Conservation (phyloP, 2,888 invertebrate genomes). For the Nephrotoma flavescens region DNA sequence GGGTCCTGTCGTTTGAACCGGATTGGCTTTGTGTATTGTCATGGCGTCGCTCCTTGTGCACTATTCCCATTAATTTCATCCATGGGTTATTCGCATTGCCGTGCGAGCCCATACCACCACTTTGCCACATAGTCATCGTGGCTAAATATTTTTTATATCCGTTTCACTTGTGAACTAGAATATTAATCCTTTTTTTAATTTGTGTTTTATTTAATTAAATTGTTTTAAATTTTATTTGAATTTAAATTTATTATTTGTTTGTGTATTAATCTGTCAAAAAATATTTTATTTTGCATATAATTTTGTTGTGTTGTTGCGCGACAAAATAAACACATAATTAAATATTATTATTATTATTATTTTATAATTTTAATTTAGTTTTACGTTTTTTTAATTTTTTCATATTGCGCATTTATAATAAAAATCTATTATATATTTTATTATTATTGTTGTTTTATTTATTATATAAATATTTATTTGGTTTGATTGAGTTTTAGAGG, state of each 20-base stretch:
- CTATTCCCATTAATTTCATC: conserved; percentile 71
- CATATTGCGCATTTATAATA: neutral
- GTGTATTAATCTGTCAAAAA: neutral
- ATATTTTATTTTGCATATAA: neutral
- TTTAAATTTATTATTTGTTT: neutral
- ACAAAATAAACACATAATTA: neutral
- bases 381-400: neutral
- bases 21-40: conserved; percentile 40
- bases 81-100: conserved; percentile 67
- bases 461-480: neutral
- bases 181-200: neutral
- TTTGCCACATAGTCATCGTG: conserved; percentile 62
- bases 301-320: neutral
- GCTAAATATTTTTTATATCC: conserved; percentile 17
- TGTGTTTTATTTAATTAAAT: neutral
- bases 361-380: neutral
- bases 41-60: conserved; percentile 58
- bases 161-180: neutral
- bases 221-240: neutral
- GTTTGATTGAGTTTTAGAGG: neutral
- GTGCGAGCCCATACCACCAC: conserved; percentile 60
- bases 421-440: neutral
- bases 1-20: conserved; percentile 45
- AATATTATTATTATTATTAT: neutral
- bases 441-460: neutral